These are phyloP conservation scores for Potorous gilbertii DNA, from an alignment of 2,797 vertebrate genomes.

Conservation along the genomic window DNA sequence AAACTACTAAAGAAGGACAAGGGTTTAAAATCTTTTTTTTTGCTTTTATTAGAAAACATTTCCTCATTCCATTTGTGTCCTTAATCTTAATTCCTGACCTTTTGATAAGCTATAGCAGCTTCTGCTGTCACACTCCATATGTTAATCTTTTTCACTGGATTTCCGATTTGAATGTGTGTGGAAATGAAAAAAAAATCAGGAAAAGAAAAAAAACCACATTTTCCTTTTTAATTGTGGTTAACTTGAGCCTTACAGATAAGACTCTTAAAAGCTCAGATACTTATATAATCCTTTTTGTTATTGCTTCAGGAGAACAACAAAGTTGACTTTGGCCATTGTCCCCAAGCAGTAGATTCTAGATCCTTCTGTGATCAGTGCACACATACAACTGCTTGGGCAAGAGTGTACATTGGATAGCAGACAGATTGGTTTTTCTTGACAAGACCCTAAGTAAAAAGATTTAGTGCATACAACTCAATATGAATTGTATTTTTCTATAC, in stretches of 20 bases:
- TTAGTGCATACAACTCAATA: slow-evolving; percentile 82
- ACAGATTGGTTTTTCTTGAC: slow-evolving; percentile 80
- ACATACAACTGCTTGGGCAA: slow-evolving; percentile 68
- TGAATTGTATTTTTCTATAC: slow-evolving; percentile 83
- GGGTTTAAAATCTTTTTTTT: neutral
- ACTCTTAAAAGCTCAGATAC: slow-evolving; percentile 82
- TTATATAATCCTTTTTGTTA: slow-evolving; percentile 79
- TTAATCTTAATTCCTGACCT: neutral
- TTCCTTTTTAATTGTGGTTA: slow-evolving; percentile 58
- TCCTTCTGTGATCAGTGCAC: slow-evolving; percentile 79
- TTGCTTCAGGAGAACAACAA: slow-evolving; percentile 74
- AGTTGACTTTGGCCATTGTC: slow-evolving; percentile 82
- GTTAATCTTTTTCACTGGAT: slow-evolving; percentile 12
- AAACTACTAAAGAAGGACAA: neutral
- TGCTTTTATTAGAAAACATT: neutral
- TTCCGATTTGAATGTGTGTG: slow-evolving; percentile 54
- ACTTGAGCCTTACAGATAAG: slow-evolving; percentile 68
- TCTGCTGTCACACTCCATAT: neutral
- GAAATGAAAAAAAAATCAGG: neutral
- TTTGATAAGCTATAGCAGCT: neutral
- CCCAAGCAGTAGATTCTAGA: slow-evolving; percentile 76
- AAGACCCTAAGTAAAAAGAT: slow-evolving; percentile 81
- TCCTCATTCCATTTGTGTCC: neutral
- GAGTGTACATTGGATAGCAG: slow-evolving; percentile 70
- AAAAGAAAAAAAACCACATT: neutral